Evolutionary conservation across 2,888 invertebrate species (phyloP).

Genomic region (Patella depressa): DNA sequence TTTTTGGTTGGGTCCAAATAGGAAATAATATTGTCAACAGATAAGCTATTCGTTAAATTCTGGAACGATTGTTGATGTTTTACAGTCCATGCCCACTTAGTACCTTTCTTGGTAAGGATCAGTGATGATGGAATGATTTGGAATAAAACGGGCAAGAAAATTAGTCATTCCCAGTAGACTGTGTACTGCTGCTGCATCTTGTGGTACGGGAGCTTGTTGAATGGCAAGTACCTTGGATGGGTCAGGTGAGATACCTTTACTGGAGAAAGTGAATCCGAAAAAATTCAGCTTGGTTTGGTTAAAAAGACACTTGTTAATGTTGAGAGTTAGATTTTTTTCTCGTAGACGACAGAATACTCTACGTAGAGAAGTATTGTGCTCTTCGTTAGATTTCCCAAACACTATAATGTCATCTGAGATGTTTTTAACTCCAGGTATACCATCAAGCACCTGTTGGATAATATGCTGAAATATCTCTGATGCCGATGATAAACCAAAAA

Average conservation of each 20-base stretch:
- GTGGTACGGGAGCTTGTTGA: not conserved
- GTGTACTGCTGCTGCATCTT: constrained; percentile 20
- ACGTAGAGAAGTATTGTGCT: constrained; percentile 57
- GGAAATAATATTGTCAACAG: constrained; percentile 33
- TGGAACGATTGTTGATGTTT: constrained; percentile 32
- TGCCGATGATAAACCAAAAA: constrained; percentile 63
- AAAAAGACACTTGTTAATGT: not conserved
- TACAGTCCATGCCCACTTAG: constrained; percentile 32
- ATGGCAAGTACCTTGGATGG: not conserved
- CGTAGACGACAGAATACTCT: constrained; percentile 37
- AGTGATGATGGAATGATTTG: constrained; percentile 33
- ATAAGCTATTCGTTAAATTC: constrained; percentile 33
- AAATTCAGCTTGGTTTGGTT: not conserved
- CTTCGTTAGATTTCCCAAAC: constrained; percentile 48
- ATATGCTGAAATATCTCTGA: constrained; percentile 71
- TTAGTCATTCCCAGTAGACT: constrained; percentile 33
- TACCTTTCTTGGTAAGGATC: constrained; percentile 37
- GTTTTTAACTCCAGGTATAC: constrained; percentile 63
- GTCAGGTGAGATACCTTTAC: constrained; percentile 16
- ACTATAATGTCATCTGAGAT: constrained; percentile 70
- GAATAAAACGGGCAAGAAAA: constrained; percentile 37
- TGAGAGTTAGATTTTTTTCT: not conserved
- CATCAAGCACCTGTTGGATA: constrained; percentile 61
- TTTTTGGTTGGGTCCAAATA: constrained; percentile 35
- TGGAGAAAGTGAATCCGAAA: not conserved